These are phyloP conservation scores for Argyresthia goedartella DNA, from an alignment of 2,888 invertebrate genomes.

Conservation along the genomic window DNA sequence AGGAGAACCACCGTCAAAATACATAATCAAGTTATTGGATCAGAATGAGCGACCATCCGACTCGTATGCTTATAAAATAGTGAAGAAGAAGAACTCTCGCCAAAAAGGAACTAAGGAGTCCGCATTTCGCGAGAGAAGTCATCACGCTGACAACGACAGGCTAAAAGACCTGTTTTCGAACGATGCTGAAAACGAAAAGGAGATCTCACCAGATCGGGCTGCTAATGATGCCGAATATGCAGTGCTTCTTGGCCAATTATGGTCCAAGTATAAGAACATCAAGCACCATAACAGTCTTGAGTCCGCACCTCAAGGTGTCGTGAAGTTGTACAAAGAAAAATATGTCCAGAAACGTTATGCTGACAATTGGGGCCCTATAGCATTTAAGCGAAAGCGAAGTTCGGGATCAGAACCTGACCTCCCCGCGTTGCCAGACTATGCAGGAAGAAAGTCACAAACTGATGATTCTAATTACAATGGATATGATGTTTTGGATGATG, in stretches of 20 bases:
- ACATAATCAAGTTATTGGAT: conserved; percentile 10
- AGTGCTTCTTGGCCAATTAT: conserved; percentile 64
- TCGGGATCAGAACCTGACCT: conserved; percentile 33
- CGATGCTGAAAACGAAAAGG: conserved; percentile 33
- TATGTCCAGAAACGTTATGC: conserved; percentile 55
- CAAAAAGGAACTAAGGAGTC: conserved; percentile 26
- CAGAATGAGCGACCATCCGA: conserved; percentile 59
- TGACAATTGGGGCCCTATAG: conserved; percentile 63
- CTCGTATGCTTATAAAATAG: conserved; percentile 62
- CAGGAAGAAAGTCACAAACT: conserved; percentile 28
- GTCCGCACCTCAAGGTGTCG: conserved; percentile 48
- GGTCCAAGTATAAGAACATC: conserved; percentile 68
- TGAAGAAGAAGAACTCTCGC: conserved; percentile 48
- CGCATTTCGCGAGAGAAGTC: conserved; percentile 54
- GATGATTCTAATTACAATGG: conserved; percentile 37
- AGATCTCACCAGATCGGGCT: conserved; percentile 26
- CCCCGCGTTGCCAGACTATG: conserved; percentile 34
- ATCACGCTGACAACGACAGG: conserved; percentile 50
- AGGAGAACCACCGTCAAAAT: neutral
- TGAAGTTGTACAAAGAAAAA: conserved; percentile 58
- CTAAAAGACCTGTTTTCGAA: conserved; percentile 49
- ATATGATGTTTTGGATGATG: conserved; percentile 45
- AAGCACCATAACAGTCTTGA: conserved; percentile 44
- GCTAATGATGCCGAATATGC: conserved; percentile 67
- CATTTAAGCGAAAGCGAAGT: conserved; percentile 62